Conservation (phyloP, 2,888 invertebrate species). For the Temnothorax ravouxi region DNA sequence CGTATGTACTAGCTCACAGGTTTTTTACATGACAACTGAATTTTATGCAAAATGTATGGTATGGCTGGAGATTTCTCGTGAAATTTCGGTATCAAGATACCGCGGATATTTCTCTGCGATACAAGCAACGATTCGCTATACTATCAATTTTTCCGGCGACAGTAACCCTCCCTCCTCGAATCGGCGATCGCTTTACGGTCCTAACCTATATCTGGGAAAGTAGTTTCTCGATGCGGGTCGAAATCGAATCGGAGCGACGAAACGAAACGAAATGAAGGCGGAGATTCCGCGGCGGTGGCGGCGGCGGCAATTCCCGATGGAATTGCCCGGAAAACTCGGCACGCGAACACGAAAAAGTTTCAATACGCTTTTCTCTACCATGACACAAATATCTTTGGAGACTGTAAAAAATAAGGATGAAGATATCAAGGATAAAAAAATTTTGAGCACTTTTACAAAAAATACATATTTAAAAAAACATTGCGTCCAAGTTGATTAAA, state of each 20-base stretch:
- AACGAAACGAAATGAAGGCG: slow-evolving; percentile 46
- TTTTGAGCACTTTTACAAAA: neutral
- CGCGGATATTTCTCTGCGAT: neutral
- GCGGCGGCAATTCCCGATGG: slow-evolving; percentile 65
- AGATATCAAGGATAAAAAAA: neutral
- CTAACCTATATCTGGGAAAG: slow-evolving; percentile 55
- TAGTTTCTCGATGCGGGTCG: slow-evolving; percentile 43
- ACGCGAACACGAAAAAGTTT: slow-evolving; percentile 62
- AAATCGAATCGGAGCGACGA: slow-evolving; percentile 30
- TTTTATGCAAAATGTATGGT: neutral
- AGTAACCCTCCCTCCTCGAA: slow-evolving; percentile 2
- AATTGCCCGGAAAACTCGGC: slow-evolving; percentile 73
- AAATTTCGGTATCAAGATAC: neutral
- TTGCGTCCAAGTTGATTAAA: neutral
- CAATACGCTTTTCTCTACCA: slow-evolving; percentile 47
- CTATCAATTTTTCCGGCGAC: slow-evolving; percentile 36
- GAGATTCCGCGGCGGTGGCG: slow-evolving; percentile 48
- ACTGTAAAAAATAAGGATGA: neutral
- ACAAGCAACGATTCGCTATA: slow-evolving; percentile 26
- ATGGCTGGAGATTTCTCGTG: neutral
- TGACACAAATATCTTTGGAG: neutral
- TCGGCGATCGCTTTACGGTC: slow-evolving; percentile 59
- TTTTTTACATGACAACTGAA: neutral
- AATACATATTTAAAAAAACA: neutral
- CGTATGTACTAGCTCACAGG: no score